Evolutionary conservation across 2,113 vertebrate species (phyloP).

Genomic region (Bombycilla garrulus): DNA sequence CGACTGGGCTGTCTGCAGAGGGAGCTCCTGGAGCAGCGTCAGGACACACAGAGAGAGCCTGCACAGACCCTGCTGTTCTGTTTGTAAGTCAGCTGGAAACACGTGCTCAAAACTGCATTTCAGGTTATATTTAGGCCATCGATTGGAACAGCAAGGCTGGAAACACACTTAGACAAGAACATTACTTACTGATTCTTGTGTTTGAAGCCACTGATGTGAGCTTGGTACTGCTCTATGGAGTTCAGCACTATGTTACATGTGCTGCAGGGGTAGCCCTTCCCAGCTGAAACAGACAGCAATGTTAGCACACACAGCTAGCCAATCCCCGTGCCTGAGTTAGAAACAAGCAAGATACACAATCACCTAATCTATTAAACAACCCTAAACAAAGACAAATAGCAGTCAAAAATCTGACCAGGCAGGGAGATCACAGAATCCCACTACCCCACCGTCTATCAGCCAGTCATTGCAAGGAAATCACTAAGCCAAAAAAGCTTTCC

Average conservation of each 20-base stretch:
- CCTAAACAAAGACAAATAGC: neutral
- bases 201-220: conserved; percentile 95
- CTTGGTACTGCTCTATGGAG: conserved; percentile 97
- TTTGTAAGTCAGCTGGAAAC: neutral
- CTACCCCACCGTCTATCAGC: neutral
- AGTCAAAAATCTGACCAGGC: neutral
- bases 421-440: neutral
- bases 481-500: neutral
- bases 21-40: neutral
- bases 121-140: neutral
- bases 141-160: neutral
- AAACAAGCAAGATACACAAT: conserved; percentile 6
- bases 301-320: conserved; percentile 42
- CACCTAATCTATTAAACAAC: neutral
- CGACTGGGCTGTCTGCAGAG: conserved; percentile 8
- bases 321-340: neutral
- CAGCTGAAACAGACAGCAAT: conserved; percentile 78
- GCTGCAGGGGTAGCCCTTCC: conserved; percentile 90
- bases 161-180: neutral
- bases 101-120: neutral
- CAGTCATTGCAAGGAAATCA: neutral
- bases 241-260: conserved; percentile 94
- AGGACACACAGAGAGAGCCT: neutral
- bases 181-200: conserved; percentile 96
- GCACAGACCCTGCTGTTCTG: neutral